Evolutionary conservation across 30 jellyfish, hydroid and myxozoan species (phyloP).

Genomic region (Cassiopea andromeda): DNA sequence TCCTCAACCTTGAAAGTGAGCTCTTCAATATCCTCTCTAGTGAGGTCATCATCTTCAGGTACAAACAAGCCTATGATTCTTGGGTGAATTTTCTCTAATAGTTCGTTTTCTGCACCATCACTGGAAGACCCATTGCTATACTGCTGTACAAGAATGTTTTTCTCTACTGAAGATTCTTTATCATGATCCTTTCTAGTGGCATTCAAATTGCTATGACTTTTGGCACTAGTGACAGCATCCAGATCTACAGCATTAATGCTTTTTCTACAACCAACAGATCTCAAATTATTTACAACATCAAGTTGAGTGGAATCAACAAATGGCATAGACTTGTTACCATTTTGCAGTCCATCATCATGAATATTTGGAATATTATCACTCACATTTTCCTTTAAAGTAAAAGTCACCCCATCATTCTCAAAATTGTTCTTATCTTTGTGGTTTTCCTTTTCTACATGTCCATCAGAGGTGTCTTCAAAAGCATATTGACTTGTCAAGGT

Average conservation of each 20-base stretch:
- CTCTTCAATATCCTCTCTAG: constrained; percentile 71
- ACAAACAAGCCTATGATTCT: constrained; percentile 61
- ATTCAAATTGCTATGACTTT: background rate
- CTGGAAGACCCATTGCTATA: background rate
- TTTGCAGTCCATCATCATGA: no score
- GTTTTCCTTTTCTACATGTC: background rate
- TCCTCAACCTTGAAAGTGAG: constrained; percentile 71
- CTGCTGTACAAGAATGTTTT: background rate
- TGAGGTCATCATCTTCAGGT: constrained; percentile 78
- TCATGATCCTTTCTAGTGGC: background rate
- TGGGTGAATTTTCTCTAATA: constrained; percentile 56
- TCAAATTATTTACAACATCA: no score
- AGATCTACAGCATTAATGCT: no score
- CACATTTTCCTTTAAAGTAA: background rate
- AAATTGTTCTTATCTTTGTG: background rate
- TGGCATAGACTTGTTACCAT: no score
- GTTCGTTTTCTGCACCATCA: constrained; percentile 8
- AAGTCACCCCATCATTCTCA: background rate
- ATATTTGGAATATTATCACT: no score
- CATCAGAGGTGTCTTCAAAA: background rate
- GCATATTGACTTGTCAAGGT: background rate
- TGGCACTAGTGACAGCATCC: no score
- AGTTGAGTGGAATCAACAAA: no score
- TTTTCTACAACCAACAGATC: no score
- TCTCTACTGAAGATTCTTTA: background rate